Base-by-base conservation (phyloP, 2,113 vertebrate genomes). In the Astur gentilis region DNA sequence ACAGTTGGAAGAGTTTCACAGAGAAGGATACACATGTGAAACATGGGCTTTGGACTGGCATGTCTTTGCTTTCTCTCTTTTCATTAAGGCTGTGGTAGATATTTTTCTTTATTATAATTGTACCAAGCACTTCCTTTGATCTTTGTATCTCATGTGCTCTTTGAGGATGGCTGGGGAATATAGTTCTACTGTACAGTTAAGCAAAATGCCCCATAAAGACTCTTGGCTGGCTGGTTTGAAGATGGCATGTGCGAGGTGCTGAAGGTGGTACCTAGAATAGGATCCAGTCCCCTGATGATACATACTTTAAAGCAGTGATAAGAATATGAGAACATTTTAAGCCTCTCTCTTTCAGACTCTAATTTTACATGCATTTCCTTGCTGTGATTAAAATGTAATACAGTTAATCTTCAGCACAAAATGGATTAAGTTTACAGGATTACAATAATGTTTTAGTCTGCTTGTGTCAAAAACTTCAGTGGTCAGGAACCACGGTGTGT, bases 381-480 rank as follows among this genome's bases (percentile, higher is more conserved):
- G 10, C 66, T 45, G 26, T 52, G 20, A 92, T 94, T 90, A 83
- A 76, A 95, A 93, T 75, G 19, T 85, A 50, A 49, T 72, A n/a
- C 7, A 26, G 25, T 66, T 86, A 52, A 73, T 93, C 40, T 89
- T 83, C 87, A 95, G 69, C 36, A 71, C 20, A 79, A 90, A 83
- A 75, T 11, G 12, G 75, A 76, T 89, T 82, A 78, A 81, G 4
- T 88, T 92, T 87, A 55, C 23, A 72, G 34, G 52, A 50, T 87
- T 83, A 67, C 58, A 50, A 14, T 38, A 67, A 52, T 29, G 23
- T 88, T 83, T 82, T 57, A 71, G 40, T 87, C 40, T 66, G 38
- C 31, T 34, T 42, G 21, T 86, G 44, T 73, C 29, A 67, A 82
- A 78, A 72, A 23, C 36, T 76, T 83, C 10, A 54, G 25, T 76